Percentiles rank a stretch among this genome's conserved stretches.
Evolutionary conservation across 2,113 vertebrate species (phyloP).

Genomic region (Neogobius melanostomus): DNA sequence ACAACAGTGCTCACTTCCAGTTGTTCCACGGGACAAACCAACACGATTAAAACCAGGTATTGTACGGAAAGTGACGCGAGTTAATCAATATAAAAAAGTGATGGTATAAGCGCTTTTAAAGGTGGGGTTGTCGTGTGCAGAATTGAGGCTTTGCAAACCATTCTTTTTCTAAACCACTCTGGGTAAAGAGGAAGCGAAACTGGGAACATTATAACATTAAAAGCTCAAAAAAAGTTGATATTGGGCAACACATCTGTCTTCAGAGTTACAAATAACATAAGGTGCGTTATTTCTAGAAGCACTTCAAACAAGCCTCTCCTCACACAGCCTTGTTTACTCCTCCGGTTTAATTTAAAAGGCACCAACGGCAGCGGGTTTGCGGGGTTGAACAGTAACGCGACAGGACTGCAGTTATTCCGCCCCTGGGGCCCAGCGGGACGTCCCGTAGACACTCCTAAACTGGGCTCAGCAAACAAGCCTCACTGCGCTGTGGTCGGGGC

Average conservation of each 20-base stretch:
- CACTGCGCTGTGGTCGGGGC: slow-evolving; percentile 57
- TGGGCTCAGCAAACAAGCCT: slow-evolving; percentile 59
- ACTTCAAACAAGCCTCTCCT: background rate
- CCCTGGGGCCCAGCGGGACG: slow-evolving; percentile 24
- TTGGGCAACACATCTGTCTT: too few relatives aligned
- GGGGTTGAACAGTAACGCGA: slow-evolving; percentile 23
- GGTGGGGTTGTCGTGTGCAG: too few relatives aligned
- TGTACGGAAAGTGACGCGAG: background rate
- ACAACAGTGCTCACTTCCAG: slow-evolving; percentile 14
- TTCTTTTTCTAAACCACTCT: too few relatives aligned
- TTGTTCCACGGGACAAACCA: background rate
- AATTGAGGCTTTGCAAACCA: too few relatives aligned
- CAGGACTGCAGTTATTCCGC: slow-evolving; percentile 23
- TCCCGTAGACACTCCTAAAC: slow-evolving; percentile 57
- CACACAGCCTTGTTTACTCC: background rate
- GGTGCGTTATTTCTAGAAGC: background rate
- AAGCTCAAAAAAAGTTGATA: too few relatives aligned
- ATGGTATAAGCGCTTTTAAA: background rate
- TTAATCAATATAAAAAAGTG: background rate
- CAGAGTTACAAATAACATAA: too few relatives aligned
- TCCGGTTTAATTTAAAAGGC: slow-evolving; percentile 21
- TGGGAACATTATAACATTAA: too few relatives aligned
- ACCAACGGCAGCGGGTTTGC: background rate
- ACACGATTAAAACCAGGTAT: background rate
- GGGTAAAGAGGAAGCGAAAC: too few relatives aligned